A percentile compares a stretch with the other conserved stretches of the same genome.
These are phyloP conservation scores for rabbit (Oryctolagus cuniculus) DNA, from an alignment of 2,113 vertebrate species.

Conservation along the genomic window mOryCun1.1 NC_091441.1:55645501-55646000, in stretches of 20 bases:
- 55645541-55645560: neutral
- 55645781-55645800: neutral
- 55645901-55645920: neutral
- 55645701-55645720: slow-evolving; percentile 33
- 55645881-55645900: neutral
- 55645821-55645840: neutral
- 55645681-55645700: neutral
- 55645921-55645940: slow-evolving; percentile 32
- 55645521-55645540: neutral
- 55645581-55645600: neutral
- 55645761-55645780: slow-evolving; percentile 20
- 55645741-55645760: slow-evolving; percentile 1
- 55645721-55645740: slow-evolving; percentile 3
- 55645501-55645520: neutral
- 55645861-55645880: neutral
- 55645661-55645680: neutral
- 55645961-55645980: slow-evolving; percentile 20
- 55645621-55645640: neutral
- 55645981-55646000: neutral
- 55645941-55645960: neutral
- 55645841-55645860: slow-evolving; percentile 8
- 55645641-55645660: neutral
- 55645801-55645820: neutral
- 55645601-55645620: neutral
- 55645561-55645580: neutral